Evolutionary conservation across 2,888 invertebrate genomes (phyloP), one percentile per base, ranked within the genome.

Genomic region (Brachyopa scutellaris): DNA sequence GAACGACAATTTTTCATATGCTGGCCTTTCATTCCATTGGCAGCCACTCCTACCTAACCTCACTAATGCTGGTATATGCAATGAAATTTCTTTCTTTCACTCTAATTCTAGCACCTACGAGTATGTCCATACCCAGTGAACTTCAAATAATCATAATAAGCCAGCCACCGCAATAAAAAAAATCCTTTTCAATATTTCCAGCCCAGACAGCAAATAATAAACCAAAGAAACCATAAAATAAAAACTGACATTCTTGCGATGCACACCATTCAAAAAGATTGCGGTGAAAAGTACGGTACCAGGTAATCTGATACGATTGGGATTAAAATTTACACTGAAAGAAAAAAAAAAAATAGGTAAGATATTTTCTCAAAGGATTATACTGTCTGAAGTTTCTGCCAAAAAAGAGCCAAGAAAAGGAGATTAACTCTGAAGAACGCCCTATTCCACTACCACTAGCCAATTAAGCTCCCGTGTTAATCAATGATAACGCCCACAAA

Each of bases 221-320:
- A 47, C 66, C 7, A 33, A 49, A 42, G 73, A 74, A 66, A 66
- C 66, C 73, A 49, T 74, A 74, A 57, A 66, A n/a, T n/a, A 19
- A 26, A 23, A 66, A 23, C 57, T 66, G 57, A 51, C 55, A 36
- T 33, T 66, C 21, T 33, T 33, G 15, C 55, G 15, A 17, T 47
- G 36, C 26, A 4, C 21, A 13, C 17, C 9, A 33, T 47, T 23
- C 45, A 62, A 33, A 9, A 62, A 47, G 21, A 47, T 62, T 62
- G 13, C 13, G 6, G 4, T 29, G n/a, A 42, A 31, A 61, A 7
- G 31, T 26, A 23, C 36, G 15, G 11, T 21, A 17, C 38, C 61
- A 70, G 5, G 73, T 57, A 74, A 74, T 57, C 66, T 36, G 40
- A 74, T 74, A 74, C 40, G 55, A 23, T 49, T 33, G 55, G 49